Percentiles rank a stretch among this genome's conserved stretches.
Conservation (phyloP, 2,113 vertebrate genomes). For the Eubucco bourcierii region DNA sequence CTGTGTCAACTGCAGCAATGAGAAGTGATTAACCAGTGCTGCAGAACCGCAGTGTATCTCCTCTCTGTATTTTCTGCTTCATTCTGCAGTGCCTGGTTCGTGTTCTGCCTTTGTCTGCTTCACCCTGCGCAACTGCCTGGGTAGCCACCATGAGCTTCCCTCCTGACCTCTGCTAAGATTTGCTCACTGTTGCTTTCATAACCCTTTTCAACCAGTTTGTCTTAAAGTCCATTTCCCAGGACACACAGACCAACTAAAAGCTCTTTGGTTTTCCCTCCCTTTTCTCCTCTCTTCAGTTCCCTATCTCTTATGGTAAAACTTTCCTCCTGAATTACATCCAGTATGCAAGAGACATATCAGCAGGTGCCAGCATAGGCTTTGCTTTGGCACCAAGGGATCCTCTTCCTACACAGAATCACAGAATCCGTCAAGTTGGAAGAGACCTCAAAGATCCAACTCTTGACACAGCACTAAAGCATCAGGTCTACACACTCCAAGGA, state of each 20-base stretch:
- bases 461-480: too few relatives aligned
- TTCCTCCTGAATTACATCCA: background rate
- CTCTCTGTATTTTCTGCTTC: background rate
- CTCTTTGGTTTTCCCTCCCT: background rate
- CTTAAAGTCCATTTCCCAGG: background rate
- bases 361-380: background rate
- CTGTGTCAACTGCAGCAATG: background rate
- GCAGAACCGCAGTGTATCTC: background rate
- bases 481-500: too few relatives aligned
- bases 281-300: background rate
- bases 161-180: background rate
- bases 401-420: background rate
- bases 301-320: background rate
- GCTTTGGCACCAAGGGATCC: background rate
- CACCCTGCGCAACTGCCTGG: background rate
- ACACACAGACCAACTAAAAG: background rate
- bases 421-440: too few relatives aligned
- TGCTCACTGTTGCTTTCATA: background rate
- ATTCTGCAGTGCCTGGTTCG: background rate
- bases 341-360: background rate
- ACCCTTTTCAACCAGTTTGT: background rate
- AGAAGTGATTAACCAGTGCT: background rate
- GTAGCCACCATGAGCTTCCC: background rate
- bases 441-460: too few relatives aligned
- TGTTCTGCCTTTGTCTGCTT: background rate